Evolutionary conservation across 2,113 vertebrate genomes (phyloP), one percentile per base, ranked within the genome.

Genomic region (Seriola rivoliana): DNA sequence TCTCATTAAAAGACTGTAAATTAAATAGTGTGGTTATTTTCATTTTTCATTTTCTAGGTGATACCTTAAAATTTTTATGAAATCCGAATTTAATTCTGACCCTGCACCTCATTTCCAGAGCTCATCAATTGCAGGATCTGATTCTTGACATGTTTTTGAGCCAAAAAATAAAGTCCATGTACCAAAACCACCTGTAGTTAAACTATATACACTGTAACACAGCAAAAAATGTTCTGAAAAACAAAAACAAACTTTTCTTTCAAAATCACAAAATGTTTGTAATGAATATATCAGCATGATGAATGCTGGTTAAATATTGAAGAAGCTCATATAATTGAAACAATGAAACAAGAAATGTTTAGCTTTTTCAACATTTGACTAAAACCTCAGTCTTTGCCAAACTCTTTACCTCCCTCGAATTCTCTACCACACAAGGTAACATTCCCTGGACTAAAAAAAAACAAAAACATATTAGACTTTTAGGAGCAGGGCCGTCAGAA

Each of bases 1-100:
- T 59, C 38, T 80, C 32, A 85, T 60, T 54, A 19, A 71, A 19
- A 55, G 44, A 32, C 44, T 64, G 23, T 11, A 73, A 78, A 59
- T 52, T 50, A 13, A 58, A 65, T 9, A 23, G n/a, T 19, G 23
- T 34, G 25, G 4, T 25, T 44, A 1, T 23, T 75, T 48, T 25
- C 4, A 63, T 48, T 48, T 48, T n/a, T 57, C 21, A 46, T 21
- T 44, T 57, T 48, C 57, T 32, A 17, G 13, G 19, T 36, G 16
- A 34, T 60, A 4, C 29, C 29, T 21, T 54, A 11, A 54, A 54
- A 54, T 46, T 8, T 29, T 16, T 7, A 66, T 16, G 6, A 46
- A 66, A 46, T 29, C 23, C 2, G 10, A 44, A 42, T 42, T 64
- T 25, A 1, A 25, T 17, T 55, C 19, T 1, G 4, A n/a, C 10